phyloP scores from a whole-genome alignment of 2,888 invertebrate genomes.

The Abrostola tripartita region DNA sequence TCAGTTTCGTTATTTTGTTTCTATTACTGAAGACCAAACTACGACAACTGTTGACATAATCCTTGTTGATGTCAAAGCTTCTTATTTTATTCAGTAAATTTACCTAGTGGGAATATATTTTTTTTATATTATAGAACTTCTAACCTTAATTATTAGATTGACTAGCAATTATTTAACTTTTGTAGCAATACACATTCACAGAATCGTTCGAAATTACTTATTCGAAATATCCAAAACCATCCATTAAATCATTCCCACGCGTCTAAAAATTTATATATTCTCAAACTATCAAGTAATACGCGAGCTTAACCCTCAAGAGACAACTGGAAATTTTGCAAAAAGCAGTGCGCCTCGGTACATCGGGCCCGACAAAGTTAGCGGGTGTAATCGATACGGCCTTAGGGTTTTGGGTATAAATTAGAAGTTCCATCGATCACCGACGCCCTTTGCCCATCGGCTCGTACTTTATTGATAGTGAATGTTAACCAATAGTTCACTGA shows the following conservation, averaged over 20 bases:
- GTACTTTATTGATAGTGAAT: constrained; percentile 85
- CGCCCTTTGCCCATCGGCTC: constrained; percentile 86
- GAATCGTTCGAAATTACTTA: no score
- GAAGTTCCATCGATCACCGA: constrained; percentile 86
- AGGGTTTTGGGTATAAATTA: constrained; percentile 87
- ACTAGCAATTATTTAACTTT: no score
- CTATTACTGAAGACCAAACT: no score
- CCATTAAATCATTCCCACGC: constrained; percentile 55
- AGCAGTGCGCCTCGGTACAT: constrained; percentile 68
- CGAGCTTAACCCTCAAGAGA: constrained; percentile 72
- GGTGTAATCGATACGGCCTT: constrained; percentile 87
- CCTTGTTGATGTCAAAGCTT: no score
- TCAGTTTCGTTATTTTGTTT: no score
- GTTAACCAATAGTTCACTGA: constrained; percentile 81
- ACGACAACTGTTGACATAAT: no score
- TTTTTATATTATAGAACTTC: no score
- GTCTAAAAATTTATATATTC: constrained; percentile 55
- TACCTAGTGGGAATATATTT: no score
- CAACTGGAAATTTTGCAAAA: constrained; percentile 78
- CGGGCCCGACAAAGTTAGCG: constrained; percentile 75
- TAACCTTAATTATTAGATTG: no score
- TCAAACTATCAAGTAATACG: constrained; percentile 53
- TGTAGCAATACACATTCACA: no score
- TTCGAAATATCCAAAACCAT: constrained; percentile 14
- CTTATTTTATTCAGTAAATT: no score